Evolutionary conservation across 37 sponge, comb jelly and placozoan species (phyloP).

Genomic region (Spongilla lacustris): DNA sequence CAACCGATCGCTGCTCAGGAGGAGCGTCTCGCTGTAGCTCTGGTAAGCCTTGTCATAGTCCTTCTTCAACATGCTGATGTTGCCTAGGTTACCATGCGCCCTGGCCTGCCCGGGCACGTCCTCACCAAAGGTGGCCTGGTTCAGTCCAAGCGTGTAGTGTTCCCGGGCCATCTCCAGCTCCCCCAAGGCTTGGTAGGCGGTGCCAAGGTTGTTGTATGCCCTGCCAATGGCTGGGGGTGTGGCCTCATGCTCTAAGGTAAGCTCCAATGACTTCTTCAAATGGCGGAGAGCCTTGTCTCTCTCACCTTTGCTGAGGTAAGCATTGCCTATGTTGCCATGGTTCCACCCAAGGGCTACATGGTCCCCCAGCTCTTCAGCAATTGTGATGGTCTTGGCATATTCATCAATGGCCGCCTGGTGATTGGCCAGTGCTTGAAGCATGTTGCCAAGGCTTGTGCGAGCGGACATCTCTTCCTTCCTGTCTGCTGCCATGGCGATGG

Average conservation of each 20-base stretch:
- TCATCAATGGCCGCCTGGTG: constrained; percentile 35
- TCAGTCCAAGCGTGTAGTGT: constrained; percentile 47
- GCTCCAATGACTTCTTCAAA: constrained; percentile 31
- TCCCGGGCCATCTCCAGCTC: constrained; percentile 39
- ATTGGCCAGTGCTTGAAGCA: constrained; percentile 38
- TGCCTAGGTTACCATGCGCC: constrained; percentile 57
- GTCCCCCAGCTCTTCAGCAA: constrained; percentile 28
- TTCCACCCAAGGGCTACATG: constrained; percentile 47
- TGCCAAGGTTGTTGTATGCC: constrained; percentile 61
- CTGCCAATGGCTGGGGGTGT: constrained; percentile 47
- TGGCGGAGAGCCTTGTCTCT: constrained; percentile 51
- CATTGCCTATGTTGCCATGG: constrained; percentile 69
- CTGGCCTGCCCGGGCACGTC: constrained; percentile 58
- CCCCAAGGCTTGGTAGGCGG: constrained; percentile 47
- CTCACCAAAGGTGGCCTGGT: constrained; percentile 48
- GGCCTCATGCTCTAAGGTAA: constrained; percentile 38
- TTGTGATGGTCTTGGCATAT: constrained; percentile 17
- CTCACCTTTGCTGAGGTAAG: constrained; percentile 40
- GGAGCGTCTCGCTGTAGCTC: constrained; percentile 59
- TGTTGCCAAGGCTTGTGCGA: constrained; percentile 48
- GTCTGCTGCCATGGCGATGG: constrained; percentile 16
- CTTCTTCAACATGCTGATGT: constrained; percentile 41
- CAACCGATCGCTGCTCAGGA: constrained; percentile 35
- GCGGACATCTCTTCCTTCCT: constrained; percentile 50
- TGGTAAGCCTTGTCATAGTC: constrained; percentile 32